Conservation (phyloP, 92 coral and sea anemone genomes). For the Parazoanthus atlanticus region DNA sequence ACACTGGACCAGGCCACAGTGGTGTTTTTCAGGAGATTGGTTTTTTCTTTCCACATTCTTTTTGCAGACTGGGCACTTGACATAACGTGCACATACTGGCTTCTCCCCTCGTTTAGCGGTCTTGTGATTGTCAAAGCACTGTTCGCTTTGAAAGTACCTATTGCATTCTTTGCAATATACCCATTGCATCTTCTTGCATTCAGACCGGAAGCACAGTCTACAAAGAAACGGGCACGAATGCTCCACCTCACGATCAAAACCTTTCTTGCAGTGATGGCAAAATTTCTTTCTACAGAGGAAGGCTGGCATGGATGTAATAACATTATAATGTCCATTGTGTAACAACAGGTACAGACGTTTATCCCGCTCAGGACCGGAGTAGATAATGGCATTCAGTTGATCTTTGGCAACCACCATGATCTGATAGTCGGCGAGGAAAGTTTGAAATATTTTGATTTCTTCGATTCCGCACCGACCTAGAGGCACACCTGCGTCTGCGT, state of each 20-base stretch:
- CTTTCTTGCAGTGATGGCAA: constrained; percentile 60
- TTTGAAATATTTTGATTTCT: constrained; percentile 42
- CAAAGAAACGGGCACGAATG: constrained; percentile 47
- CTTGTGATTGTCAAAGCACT: constrained; percentile 40
- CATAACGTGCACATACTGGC: constrained; percentile 22
- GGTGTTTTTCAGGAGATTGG: constrained; percentile 9
- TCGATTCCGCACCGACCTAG: constrained; percentile 27
- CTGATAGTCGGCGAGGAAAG: constrained; percentile 12
- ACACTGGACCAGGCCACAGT: constrained; percentile 44
- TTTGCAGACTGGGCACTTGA: constrained; percentile 35
- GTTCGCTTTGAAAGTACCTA: constrained; percentile 43
- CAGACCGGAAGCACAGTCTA: constrained; percentile 12
- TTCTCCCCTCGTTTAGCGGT: constrained; percentile 5
- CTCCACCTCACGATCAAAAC: constrained; percentile 47
- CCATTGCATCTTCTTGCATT: constrained; percentile 31
- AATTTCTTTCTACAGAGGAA: constrained; percentile 48
- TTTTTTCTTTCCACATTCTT: constrained; percentile 22
- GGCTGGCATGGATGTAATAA: constrained; percentile 60
- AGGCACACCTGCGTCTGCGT: constrained; percentile 16
- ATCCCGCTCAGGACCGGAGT: constrained; percentile 57
- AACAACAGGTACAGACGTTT: constrained; percentile 52
- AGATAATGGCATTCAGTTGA: constrained; percentile 53
- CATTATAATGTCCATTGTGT: constrained; percentile 55
- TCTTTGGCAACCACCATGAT: constrained; percentile 38
- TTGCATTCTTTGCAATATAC: constrained; percentile 43